Base-by-base conservation (phyloP, 2,888 invertebrate genomes). In the Cyaniris semiargus region DNA sequence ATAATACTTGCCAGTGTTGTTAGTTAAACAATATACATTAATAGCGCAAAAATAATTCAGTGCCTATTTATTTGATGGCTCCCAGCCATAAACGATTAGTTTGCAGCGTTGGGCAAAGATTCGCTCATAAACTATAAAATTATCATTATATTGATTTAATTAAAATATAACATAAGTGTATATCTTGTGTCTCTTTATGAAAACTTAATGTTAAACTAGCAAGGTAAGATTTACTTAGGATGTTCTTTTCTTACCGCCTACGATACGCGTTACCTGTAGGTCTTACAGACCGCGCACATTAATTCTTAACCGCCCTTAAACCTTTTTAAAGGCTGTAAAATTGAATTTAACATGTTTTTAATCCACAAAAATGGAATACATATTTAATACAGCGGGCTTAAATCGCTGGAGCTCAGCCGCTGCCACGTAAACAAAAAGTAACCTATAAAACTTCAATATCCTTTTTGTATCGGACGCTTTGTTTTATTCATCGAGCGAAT, bases 401-500 rank as follows among this genome's bases (percentile, higher is more conserved):
- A 66, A 66, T 66, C 66, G 66, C 23, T 18, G 66, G 13, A 27
- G 66, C 66, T 66, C 27, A 66, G 53, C 74, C 23, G 53, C 53
- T 48, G 18, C 48, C 74, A 48, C 74, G 74, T 38, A 71, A 48
- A 48, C 53, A 74, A 74, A 74, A 74, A 74, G 48, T 27, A 53
- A 18, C 27, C 74, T 74, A 53, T 53, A 74, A 53, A 74, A 53
- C 23, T 74, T 48, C 74, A 74, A 74, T 74, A 74, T 74, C 44
- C 74, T 74, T 74, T 74, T 74, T 74, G 74, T 48, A 48, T 15
- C 23, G 48, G 23, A 48, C 27, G 44, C 48, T 74, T 74, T 74
- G 48, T 48, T 72, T 72, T 44, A 72, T 72, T 74, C 48, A 74
- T 48, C 48, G 48, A 74, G 27, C 27, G 48, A 48, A 38, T 48